A percentile compares a stretch with the other conserved stretches of the same genome.
Conservation (phyloP, 92 coral and sea anemone genomes). For the Pocillopora meandrina region DNA sequence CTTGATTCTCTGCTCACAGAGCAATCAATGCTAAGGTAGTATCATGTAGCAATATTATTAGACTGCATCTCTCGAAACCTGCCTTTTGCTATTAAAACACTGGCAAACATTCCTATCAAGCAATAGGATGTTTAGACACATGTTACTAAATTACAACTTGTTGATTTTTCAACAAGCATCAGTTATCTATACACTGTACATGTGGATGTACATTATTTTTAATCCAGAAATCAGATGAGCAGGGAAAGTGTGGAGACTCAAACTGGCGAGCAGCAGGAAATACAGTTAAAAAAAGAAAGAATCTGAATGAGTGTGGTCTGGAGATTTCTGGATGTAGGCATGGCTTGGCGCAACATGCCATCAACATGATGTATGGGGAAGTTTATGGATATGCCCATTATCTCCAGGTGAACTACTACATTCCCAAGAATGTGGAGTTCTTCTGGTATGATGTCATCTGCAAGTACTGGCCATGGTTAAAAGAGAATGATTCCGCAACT, state of each 20-base stretch:
- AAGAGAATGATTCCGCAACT: conserved; percentile 32
- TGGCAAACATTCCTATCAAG: no score
- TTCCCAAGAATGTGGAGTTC: conserved; percentile 53
- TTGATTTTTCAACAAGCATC: neutral
- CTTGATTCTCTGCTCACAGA: no score
- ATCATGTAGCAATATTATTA: no score
- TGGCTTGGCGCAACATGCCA: conserved; percentile 57
- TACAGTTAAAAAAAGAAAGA: conserved; percentile 34
- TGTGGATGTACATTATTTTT: neutral
- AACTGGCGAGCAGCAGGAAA: conserved; percentile 70
- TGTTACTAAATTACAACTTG: no score
- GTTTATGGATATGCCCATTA: conserved; percentile 76
- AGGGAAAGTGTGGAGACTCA: conserved; percentile 55
- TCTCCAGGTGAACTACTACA: conserved; percentile 33
- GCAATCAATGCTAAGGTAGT: no score
- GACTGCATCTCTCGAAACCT: no score
- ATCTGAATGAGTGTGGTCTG: no score
- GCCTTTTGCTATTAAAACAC: no score
- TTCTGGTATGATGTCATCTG: no score
- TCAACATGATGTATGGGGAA: conserved; percentile 64
- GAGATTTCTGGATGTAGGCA: conserved; percentile 71
- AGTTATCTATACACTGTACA: neutral
- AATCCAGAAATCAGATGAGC: conserved; percentile 18
- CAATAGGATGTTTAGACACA: no score
- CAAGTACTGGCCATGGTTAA: no score